These are phyloP conservation scores for Lobophora halterata DNA, from an alignment of 2,888 invertebrate species.

Conservation along the genomic window DNA sequence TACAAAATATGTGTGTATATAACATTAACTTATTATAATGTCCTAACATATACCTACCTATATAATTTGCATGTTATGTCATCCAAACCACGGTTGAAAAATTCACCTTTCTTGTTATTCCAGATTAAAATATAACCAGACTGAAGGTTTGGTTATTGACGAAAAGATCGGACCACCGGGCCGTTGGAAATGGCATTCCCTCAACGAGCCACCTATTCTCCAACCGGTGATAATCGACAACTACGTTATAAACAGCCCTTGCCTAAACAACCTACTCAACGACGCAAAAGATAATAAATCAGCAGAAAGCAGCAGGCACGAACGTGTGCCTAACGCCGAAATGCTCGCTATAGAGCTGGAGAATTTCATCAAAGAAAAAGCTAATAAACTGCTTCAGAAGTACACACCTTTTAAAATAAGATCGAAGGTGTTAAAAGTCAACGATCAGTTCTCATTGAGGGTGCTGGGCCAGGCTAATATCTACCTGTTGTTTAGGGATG, in stretches of 20 bases:
- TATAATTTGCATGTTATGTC: too few relatives aligned
- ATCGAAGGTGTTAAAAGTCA: conserved; percentile 51
- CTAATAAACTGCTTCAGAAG: conserved; percentile 35
- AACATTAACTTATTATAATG: too few relatives aligned
- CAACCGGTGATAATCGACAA: conserved; percentile 40
- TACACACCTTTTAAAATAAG: conserved; percentile 51
- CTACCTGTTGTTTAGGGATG: conserved; percentile 44
- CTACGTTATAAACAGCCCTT: conserved; percentile 13
- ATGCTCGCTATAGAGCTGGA: conserved; percentile 49
- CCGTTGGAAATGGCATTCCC: conserved; percentile 56
- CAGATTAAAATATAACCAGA: conserved; percentile 60
- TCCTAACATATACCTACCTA: too few relatives aligned
- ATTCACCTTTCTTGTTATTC: not conserved
- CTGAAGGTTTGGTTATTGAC: conserved; percentile 50
- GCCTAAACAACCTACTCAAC: conserved; percentile 9
- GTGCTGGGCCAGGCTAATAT: conserved; percentile 51
- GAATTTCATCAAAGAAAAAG: conserved; percentile 43
- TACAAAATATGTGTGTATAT: too few relatives aligned
- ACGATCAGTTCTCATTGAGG: conserved; percentile 50
- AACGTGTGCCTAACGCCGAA: conserved; percentile 12
- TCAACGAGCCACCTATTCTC: conserved; percentile 55
- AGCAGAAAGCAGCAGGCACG: conserved; percentile 1
- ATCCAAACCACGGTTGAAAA: not conserved
- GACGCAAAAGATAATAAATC: conserved; percentile 1
- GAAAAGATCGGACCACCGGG: conserved; percentile 41